phyloP scores from a whole-genome alignment of 2,888 invertebrate genomes.

The Chloroclysta siterata region DNA sequence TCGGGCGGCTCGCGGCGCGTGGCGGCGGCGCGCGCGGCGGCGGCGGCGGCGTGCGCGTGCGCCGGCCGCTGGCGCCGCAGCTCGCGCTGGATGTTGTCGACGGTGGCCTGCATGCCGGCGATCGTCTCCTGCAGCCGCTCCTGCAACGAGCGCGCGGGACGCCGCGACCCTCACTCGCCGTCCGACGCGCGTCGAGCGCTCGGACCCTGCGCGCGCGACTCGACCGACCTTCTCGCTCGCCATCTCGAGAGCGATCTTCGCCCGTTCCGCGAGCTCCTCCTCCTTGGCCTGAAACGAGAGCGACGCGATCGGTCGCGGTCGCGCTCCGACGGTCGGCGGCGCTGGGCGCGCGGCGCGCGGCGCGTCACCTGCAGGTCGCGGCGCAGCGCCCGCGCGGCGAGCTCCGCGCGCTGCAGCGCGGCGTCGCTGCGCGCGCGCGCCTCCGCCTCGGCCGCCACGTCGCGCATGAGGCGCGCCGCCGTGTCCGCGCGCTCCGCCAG shows the following conservation, averaged over 20 bases:
- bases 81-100: conserved; percentile 71
- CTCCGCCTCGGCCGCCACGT: conserved; percentile 51
- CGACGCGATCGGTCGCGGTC: not conserved
- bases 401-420: conserved; percentile 25
- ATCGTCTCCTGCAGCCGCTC: conserved; percentile 63
- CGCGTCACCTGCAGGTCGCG: not conserved
- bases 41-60: conserved; percentile 14
- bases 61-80: conserved; percentile 51
- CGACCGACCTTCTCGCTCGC: conserved; percentile 60
- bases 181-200: not conserved
- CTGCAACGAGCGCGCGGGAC: conserved; percentile 37
- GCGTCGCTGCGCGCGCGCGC: conserved; percentile 47
- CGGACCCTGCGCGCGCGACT: not conserved
- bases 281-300: conserved; percentile 55
- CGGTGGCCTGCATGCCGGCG: conserved; percentile 60
- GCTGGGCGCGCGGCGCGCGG: not conserved
- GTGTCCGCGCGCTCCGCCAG: conserved; percentile 48
- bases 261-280: conserved; percentile 56
- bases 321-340: no score
- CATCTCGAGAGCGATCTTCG: conserved; percentile 58
- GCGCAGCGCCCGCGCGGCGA: not conserved
- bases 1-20: conserved; percentile 41
- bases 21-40: not conserved
- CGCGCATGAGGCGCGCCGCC: conserved; percentile 55
- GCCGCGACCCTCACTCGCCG: not conserved